Evolutionary conservation across 1,140 invertebrate species (phyloP).

Genomic region (Achatina immaculata): DNA sequence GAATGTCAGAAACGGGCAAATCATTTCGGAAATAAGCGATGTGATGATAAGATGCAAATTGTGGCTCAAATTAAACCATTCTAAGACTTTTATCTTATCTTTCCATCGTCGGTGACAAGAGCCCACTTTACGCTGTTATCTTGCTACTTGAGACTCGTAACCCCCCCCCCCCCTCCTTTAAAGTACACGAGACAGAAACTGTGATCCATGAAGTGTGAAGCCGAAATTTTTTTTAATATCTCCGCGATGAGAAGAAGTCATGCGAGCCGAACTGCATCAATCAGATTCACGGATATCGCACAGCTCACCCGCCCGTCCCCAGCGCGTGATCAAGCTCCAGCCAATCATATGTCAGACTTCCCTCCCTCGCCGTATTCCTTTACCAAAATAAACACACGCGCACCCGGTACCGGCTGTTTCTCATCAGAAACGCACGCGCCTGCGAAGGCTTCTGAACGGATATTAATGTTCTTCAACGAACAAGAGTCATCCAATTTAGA

Average conservation of each 20-base stretch:
- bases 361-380: neutral
- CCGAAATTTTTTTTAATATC: neutral
- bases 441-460: slow-evolving; percentile 17
- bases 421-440: neutral
- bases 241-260: neutral
- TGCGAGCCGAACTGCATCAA: slow-evolving; percentile 21
- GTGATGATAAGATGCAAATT: too few relatives aligned
- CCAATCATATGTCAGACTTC: neutral
- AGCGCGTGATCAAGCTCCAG: too few relatives aligned
- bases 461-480: neutral
- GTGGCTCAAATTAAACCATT: too few relatives aligned
- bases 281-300: neutral
- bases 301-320: neutral
- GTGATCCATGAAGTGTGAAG: neutral
- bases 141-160: too few relatives aligned
- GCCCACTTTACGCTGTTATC: too few relatives aligned
- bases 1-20: too few relatives aligned
- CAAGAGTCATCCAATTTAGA: too few relatives aligned
- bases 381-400: slow-evolving; percentile 24
- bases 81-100: too few relatives aligned
- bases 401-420: neutral
- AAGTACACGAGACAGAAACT: too few relatives aligned
- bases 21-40: too few relatives aligned
- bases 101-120: too few relatives aligned
- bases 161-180: too few relatives aligned